Conservation (phyloP, 2,113 vertebrate species). For the Catharus fuscescens region DNA sequence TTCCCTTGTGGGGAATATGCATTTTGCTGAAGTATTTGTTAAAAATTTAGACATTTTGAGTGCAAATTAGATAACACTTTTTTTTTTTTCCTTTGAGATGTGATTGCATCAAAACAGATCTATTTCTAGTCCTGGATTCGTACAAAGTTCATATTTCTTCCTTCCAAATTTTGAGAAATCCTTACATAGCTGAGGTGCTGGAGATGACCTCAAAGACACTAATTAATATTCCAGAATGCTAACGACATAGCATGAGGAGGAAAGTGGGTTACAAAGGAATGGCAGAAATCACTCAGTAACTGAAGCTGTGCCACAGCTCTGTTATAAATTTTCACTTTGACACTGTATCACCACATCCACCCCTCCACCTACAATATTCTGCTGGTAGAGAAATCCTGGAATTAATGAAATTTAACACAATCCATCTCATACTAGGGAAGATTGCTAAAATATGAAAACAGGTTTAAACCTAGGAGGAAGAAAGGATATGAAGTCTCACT, state of each 20-base stretch:
- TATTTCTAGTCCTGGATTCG: background rate
- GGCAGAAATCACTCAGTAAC: background rate
- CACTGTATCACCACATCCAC: background rate
- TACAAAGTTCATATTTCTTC: background rate
- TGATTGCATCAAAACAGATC: background rate
- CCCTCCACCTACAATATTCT: background rate
- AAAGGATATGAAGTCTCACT: background rate
- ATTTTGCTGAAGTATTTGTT: background rate
- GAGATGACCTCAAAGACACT: conserved; percentile 31
- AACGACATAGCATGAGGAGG: background rate
- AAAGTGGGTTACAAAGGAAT: conserved; percentile 21
- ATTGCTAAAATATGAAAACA: background rate
- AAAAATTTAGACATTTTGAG: background rate
- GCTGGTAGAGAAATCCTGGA: background rate
- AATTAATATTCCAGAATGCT: conserved; percentile 44
- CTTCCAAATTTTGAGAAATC: conserved; percentile 16
- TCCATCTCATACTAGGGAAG: background rate
- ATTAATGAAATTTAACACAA: background rate
- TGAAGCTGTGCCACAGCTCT: background rate
- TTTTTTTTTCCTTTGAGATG: background rate
- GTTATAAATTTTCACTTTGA: background rate
- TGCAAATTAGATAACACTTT: background rate
- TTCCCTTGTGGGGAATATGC: background rate
- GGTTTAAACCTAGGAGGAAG: background rate
- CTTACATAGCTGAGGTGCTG: conserved; percentile 18